Conservation (phyloP, 2,888 invertebrate genomes). For the Drymonia ruficornis region DNA sequence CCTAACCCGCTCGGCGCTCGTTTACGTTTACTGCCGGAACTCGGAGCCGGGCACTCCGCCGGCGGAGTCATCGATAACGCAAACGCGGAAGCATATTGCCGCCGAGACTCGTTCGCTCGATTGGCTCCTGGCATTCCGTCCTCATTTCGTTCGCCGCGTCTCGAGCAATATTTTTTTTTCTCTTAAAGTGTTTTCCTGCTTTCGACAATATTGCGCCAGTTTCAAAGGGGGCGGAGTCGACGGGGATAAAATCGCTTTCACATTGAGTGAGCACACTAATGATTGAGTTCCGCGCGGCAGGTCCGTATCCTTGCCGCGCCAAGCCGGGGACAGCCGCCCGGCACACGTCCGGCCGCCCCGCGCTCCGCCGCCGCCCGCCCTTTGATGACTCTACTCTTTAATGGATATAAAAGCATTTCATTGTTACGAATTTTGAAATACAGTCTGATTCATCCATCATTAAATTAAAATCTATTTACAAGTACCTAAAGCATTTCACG, state of each 20-base stretch:
- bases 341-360: slow-evolving; percentile 39
- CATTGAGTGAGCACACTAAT: slow-evolving; percentile 83
- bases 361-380: slow-evolving; percentile 52
- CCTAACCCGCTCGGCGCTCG: slow-evolving; percentile 48
- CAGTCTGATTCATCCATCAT: slow-evolving; percentile 10
- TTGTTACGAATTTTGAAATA: slow-evolving; percentile 55
- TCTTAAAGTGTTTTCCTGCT: slow-evolving; percentile 79
- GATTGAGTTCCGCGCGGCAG: slow-evolving; percentile 79
- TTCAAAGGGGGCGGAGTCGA: slow-evolving; percentile 74
- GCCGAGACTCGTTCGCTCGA: slow-evolving; percentile 71
- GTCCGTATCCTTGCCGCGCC: slow-evolving; percentile 40
- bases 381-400: slow-evolving; percentile 68
- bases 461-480: neutral
- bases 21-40: slow-evolving; percentile 55
- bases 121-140: slow-evolving; percentile 74
- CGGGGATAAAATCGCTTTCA: slow-evolving; percentile 80
- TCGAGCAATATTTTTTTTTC: slow-evolving; percentile 71
- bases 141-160: slow-evolving; percentile 75
- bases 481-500: neutral
- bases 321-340: slow-evolving; percentile 35
- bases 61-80: slow-evolving; percentile 68
- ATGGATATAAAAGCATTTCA: slow-evolving; percentile 76
- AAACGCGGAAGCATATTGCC: slow-evolving; percentile 72
- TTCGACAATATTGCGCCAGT: slow-evolving; percentile 82
- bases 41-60: slow-evolving; percentile 41